Evolutionary conservation across 2,113 vertebrate genomes (phyloP).

Genomic region (Datnioides undecimradiatus): DNA sequence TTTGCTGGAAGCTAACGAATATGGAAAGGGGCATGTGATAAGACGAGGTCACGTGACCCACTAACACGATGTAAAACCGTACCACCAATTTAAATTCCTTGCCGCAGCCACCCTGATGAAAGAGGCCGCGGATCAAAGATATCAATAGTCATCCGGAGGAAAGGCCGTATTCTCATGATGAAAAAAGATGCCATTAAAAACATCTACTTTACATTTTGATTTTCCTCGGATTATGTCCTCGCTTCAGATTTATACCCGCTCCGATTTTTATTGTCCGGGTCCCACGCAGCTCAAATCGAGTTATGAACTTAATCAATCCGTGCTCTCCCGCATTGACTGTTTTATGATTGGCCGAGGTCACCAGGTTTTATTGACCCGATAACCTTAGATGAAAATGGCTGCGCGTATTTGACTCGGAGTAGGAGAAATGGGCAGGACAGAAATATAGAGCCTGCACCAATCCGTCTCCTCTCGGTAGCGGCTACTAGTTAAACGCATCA

Average conservation of each 20-base stretch:
- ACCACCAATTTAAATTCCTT: conserved; percentile 10
- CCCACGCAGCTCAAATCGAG: conserved; percentile 76
- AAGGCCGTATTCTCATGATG: conserved; percentile 66
- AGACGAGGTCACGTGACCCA: conserved; percentile 30
- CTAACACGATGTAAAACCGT: conserved; percentile 27
- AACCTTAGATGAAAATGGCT: conserved; percentile 79
- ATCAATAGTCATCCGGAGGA: conserved; percentile 70
- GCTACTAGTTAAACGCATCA: conserved; percentile 71
- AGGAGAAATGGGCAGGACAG: conserved; percentile 53
- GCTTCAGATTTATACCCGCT: conserved; percentile 78
- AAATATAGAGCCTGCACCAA: conserved; percentile 49
- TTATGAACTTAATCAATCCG: conserved; percentile 84
- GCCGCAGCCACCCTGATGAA: conserved; percentile 22
- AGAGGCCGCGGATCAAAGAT: conserved; percentile 45
- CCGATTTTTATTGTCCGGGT: conserved; percentile 76
- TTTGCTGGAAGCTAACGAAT: conserved; percentile 13
- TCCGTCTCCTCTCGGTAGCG: conserved; percentile 48
- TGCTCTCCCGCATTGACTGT: conserved; percentile 68
- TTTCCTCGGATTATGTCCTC: conserved; percentile 76
- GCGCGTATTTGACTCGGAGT: conserved; percentile 52
- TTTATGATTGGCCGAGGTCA: conserved; percentile 84
- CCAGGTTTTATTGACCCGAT: conserved; percentile 81
- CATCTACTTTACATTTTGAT: conserved; percentile 80
- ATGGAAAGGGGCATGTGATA: conserved; percentile 29
- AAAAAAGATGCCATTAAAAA: conserved; percentile 78